phyloP scores from a whole-genome alignment of 2,113 vertebrate genomes.

The Pomatostomus ruficeps region DNA sequence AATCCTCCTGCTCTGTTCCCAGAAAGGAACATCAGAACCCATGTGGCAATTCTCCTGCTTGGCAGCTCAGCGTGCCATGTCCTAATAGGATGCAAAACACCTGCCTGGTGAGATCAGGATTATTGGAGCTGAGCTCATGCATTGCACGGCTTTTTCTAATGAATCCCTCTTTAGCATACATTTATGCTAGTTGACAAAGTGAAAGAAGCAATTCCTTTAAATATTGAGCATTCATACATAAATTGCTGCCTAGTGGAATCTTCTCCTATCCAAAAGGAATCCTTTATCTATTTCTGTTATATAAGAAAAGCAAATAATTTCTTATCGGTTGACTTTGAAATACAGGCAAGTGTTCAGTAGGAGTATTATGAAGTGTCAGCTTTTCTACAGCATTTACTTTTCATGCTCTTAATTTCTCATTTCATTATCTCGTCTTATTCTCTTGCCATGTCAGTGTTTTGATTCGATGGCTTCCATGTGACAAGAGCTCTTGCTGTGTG shows the following conservation, averaged over 20 bases:
- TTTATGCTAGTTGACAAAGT: constrained; percentile 56
- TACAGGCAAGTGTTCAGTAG: constrained; percentile 30
- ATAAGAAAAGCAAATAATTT: constrained; percentile 63
- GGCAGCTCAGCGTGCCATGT: not conserved
- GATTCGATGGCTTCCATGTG: constrained; percentile 55
- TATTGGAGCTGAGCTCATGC: constrained; percentile 35
- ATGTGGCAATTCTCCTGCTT: not conserved
- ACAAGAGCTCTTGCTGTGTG: constrained; percentile 35
- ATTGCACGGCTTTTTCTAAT: constrained; percentile 30
- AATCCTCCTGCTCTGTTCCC: not conserved
- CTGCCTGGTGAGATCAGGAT: constrained; percentile 43
- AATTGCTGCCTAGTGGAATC: constrained; percentile 56
- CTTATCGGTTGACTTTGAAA: constrained; percentile 60
- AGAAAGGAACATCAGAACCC: not conserved
- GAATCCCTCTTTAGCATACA: constrained; percentile 62
- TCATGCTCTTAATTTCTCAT: constrained; percentile 65
- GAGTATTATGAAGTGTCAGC: constrained; percentile 63
- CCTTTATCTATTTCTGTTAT: constrained; percentile 66
- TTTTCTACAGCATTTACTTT: constrained; percentile 53
- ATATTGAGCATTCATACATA: constrained; percentile 55
- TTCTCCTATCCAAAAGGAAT: constrained; percentile 30
- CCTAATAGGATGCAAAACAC: constrained; percentile 35
- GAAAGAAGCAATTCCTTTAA: constrained; percentile 63
- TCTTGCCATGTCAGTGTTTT: constrained; percentile 57
- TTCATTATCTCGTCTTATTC: constrained; percentile 58